Percentiles rank a stretch among this genome's conserved stretches.
These are phyloP conservation scores for Xenopus borealis DNA, from an alignment of 2,113 vertebrate species.

Conservation along the genomic window DNA sequence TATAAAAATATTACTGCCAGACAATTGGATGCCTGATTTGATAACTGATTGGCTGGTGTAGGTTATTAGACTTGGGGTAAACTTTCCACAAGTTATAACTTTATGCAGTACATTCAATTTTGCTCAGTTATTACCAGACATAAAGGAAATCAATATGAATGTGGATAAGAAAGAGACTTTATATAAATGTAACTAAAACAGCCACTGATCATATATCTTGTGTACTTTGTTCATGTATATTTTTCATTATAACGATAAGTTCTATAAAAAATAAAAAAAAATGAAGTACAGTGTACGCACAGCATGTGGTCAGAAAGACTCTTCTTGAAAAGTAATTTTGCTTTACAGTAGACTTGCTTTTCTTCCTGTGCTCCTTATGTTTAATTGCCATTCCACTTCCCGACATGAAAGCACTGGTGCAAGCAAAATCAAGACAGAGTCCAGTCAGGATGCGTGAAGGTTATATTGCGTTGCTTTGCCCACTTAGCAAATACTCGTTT, in stretches of 20 bases:
- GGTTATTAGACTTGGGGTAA: neutral
- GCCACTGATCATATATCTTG: too few relatives aligned
- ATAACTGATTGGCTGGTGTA: neutral
- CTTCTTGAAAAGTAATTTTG: neutral
- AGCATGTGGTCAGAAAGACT: neutral
- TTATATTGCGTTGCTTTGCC: constrained; percentile 87
- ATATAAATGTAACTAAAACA: too few relatives aligned
- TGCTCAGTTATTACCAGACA: too few relatives aligned
- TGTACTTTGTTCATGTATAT: too few relatives aligned
- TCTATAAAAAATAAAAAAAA: too few relatives aligned
- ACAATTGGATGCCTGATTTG: too few relatives aligned
- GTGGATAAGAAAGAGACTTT: too few relatives aligned
- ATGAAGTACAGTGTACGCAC: neutral
- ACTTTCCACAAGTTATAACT: neutral
- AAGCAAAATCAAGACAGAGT: constrained; percentile 77
- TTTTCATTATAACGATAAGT: too few relatives aligned
- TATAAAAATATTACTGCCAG: too few relatives aligned
- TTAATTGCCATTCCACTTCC: neutral
- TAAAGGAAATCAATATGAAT: too few relatives aligned
- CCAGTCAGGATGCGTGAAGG: constrained; percentile 91
- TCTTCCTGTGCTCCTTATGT: neutral
- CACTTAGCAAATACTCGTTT: constrained; percentile 94
- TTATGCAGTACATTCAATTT: too few relatives aligned
- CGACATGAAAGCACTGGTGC: constrained; percentile 26
- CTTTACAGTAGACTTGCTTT: neutral